Percentiles rank a stretch among this genome's conserved stretches.
These are phyloP conservation scores for Microchirus variegatus DNA, from an alignment of 2,797 vertebrate genomes.

Conservation along the genomic window DNA sequence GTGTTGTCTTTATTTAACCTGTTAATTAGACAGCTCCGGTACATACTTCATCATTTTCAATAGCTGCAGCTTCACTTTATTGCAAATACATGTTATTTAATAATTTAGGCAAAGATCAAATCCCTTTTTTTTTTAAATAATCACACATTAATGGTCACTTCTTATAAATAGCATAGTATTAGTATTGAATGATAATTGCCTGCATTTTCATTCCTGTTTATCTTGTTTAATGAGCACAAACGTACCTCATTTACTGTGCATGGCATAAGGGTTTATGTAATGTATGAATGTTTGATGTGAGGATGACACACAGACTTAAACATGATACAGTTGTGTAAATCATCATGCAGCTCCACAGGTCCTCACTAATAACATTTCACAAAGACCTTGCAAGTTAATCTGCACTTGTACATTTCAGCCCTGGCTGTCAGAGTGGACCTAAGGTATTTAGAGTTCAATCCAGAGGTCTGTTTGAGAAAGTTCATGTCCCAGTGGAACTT, in stretches of 20 bases:
- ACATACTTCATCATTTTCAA: neutral
- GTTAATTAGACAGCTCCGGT: no score
- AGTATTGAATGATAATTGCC: neutral
- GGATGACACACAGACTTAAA: neutral
- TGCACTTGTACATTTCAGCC: conserved; percentile 62
- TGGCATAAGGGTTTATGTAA: no score
- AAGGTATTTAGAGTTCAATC: conserved; percentile 72
- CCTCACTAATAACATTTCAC: conserved; percentile 52
- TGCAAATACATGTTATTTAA: neutral
- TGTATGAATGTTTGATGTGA: no score
- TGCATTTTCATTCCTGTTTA: neutral
- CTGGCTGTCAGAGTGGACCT: conserved; percentile 53
- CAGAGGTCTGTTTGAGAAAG: conserved; percentile 68
- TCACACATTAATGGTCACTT: neutral
- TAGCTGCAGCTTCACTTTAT: neutral
- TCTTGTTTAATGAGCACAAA: no score
- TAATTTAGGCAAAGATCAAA: neutral
- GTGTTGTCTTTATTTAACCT: no score
- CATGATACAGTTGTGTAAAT: conserved; percentile 21
- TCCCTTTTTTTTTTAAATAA: neutral
- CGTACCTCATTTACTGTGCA: no score
- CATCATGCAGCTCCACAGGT: conserved; percentile 33
- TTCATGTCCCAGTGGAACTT: conserved; percentile 69
- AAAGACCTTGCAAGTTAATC: conserved; percentile 70
- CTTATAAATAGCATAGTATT: neutral